Conservation (phyloP, 2,113 vertebrate genomes). For the Guaruba guarouba region DNA sequence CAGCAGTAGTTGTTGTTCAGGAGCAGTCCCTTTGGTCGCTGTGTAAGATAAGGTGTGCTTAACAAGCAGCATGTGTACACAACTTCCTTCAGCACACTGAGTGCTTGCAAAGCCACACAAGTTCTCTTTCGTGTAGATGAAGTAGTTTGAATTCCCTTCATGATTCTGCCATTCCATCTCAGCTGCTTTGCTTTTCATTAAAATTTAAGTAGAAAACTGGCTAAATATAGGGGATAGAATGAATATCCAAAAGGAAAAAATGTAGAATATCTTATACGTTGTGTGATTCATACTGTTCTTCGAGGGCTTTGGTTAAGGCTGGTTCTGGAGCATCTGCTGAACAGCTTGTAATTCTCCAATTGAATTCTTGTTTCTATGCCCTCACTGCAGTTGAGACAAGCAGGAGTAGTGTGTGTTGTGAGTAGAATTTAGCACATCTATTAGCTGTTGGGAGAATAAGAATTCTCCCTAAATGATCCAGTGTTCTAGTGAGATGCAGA, state of each 20-base stretch:
- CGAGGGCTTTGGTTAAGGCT: background rate
- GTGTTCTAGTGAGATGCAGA: background rate
- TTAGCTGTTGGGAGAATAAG: background rate
- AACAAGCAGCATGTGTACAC: background rate
- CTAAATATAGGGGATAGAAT: background rate
- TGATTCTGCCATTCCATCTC: background rate
- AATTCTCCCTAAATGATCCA: background rate
- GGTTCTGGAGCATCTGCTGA: background rate
- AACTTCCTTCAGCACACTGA: background rate
- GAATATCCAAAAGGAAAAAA: background rate
- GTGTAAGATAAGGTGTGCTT: background rate
- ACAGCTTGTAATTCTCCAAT: rapidly evolving
- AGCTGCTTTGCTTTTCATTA: background rate
- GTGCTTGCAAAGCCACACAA: background rate
- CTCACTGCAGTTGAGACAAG: rapidly evolving
- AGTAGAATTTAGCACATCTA: background rate
- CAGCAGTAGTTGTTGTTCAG: background rate
- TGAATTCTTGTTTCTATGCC: background rate
- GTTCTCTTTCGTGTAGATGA: background rate
- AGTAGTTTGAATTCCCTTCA: background rate
- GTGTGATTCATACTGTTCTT: background rate
- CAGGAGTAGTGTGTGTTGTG: background rate
- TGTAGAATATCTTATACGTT: rapidly evolving
- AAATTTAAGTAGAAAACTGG: background rate
- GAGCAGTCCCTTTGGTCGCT: background rate